Base-by-base conservation (phyloP, 2,888 invertebrate genomes). In the Pycnomerus fuliginosus region DNA sequence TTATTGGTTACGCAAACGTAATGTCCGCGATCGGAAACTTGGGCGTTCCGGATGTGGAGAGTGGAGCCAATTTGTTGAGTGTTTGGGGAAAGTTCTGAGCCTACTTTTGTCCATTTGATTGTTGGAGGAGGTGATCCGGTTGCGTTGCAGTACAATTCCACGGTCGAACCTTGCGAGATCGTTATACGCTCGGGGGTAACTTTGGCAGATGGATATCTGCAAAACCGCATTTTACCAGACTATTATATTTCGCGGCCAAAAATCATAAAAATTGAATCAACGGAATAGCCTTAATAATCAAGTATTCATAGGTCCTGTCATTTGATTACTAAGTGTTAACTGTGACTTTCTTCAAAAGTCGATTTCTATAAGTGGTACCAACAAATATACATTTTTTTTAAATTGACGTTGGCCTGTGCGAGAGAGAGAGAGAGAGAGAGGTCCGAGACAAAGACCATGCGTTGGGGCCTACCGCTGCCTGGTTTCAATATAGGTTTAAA, bases 91-190 rank as follows among this genome's bases (percentile, higher is more conserved):
- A 86, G 71, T 0, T 71, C 57, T 13, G 76, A 78, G 24, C 77
- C 76, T 4, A 85, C 80, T 76, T 86, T 90, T 2, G 78, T 80
- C 97, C 97, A 98, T 57, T 80, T 84, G 24, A 97, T 79, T 1
- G 78, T 77, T 2, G 90, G 90, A 45, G 80, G 71, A 0, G 91
- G 90, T 16, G 79, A 77, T 28, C 93, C 94, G 15, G 75, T 77
- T 0, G 86, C 84, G 22, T 78, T 75, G 67, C 98, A 98, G 0
- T 83, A 79, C 2, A 98, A 71, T 52, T 84, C 82, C 3, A 80
- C 83, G 1, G 76, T 70, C 2, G 76, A 76, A 12, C 87, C 87
- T 68, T 85, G 83, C 3, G 80, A 73, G 3, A 87, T 77, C 0
- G 77, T 82, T 59, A 82, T 80, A 17, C 77, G 74, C 33, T 82